These are phyloP conservation scores for Channa argus DNA, from an alignment of 2,113 vertebrate genomes.

Conservation along the genomic window DNA sequence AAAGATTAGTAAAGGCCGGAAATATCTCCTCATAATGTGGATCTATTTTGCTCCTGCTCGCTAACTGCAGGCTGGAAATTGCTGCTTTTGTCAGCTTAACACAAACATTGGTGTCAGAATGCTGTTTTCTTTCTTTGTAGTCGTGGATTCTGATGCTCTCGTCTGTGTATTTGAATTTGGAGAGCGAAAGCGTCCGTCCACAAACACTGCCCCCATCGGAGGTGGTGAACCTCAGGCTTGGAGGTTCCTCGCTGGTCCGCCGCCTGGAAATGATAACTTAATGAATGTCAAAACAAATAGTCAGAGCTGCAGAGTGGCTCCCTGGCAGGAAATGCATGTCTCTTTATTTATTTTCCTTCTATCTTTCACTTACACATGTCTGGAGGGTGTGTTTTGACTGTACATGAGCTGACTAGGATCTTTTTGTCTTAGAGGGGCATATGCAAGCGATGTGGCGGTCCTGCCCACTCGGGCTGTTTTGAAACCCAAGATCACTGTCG, in stretches of 20 bases:
- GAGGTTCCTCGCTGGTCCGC: conserved; percentile 39
- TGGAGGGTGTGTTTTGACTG: conserved; percentile 69
- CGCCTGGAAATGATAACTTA: conserved; percentile 66
- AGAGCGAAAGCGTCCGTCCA: conserved; percentile 36
- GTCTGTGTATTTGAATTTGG: conserved; percentile 62
- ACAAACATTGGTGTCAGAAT: conserved; percentile 64
- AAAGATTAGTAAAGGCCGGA: conserved; percentile 24
- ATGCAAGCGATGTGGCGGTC: conserved; percentile 49
- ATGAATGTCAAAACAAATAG: conserved; percentile 77
- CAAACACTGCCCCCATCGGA: conserved; percentile 40
- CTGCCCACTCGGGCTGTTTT: conserved; percentile 56
- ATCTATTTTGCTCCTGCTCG: conserved; percentile 8
- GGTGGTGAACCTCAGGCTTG: conserved; percentile 27
- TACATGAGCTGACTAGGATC: conserved; percentile 25
- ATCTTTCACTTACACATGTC: conserved; percentile 48
- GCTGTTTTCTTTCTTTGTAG: conserved; percentile 54
- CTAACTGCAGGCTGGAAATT: conserved; percentile 10
- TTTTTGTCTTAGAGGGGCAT: conserved; percentile 33
- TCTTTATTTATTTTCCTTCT: conserved; percentile 67
- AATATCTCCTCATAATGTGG: not conserved
- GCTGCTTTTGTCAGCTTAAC: conserved; percentile 17
- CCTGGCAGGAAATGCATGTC: conserved; percentile 69
- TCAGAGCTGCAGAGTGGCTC: conserved; percentile 57
- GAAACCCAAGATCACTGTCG: conserved; percentile 53
- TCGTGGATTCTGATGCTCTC: conserved; percentile 17